A percentile compares a stretch with the other conserved stretches of the same genome.
Conservation (phyloP, 2,797 vertebrate genomes). For the Gymnothorax javanicus region DNA sequence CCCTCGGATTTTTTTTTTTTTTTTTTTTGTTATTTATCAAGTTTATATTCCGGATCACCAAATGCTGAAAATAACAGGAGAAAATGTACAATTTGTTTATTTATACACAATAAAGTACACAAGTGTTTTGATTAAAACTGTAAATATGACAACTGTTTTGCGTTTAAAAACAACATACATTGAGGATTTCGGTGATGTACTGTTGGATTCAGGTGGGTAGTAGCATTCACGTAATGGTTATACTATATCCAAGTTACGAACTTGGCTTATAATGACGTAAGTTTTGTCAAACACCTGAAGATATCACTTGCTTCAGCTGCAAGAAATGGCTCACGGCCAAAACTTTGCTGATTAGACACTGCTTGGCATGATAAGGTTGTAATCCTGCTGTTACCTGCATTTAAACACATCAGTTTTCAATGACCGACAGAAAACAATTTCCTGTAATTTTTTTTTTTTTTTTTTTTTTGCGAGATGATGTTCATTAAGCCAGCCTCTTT, state of each 20-base stretch:
- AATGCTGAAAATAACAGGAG: background rate
- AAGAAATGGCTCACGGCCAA: too few species aligned
- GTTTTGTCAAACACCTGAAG: too few species aligned
- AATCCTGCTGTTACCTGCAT: too few species aligned
- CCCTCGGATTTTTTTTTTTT: background rate
- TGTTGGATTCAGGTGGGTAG: background rate
- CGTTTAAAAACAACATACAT: background rate
- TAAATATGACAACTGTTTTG: background rate
- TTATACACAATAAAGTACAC: conserved; percentile 62
- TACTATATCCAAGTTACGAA: background rate
- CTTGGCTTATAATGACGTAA: background rate
- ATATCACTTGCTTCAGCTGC: too few species aligned
- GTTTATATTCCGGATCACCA: conserved; percentile 20
- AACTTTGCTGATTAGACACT: too few species aligned
- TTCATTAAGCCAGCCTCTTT: too few species aligned
- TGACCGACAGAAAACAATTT: too few species aligned
- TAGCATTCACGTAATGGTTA: background rate
- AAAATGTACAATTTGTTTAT: conserved; percentile 49
- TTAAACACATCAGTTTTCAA: too few species aligned
- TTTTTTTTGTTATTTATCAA: conserved; percentile 17
- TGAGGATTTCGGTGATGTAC: background rate
- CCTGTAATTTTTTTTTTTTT: too few species aligned
- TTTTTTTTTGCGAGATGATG: too few species aligned
- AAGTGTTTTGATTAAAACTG: conserved; percentile 49
- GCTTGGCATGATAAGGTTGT: too few species aligned